phyloP scores from a whole-genome alignment of 2,888 invertebrate species.

The Mystacides longicornis region DNA sequence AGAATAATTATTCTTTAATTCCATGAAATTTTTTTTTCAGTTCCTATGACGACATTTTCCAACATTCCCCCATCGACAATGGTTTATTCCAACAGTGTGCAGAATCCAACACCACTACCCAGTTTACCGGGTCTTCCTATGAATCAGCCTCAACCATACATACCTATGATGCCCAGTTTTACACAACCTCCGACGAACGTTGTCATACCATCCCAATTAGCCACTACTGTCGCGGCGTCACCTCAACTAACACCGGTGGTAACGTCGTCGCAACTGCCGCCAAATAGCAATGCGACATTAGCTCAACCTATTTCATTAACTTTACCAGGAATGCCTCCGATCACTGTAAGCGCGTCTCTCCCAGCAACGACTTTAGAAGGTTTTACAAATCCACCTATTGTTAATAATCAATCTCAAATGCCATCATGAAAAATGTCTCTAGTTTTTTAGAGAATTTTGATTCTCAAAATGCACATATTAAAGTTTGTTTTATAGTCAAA shows the following conservation, averaged over 20 bases:
- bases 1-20: conserved; percentile 32
- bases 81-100: conserved; percentile 42
- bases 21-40: conserved; percentile 35
- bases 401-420: conserved; percentile 19
- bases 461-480: no score
- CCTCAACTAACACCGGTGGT: conserved; percentile 20
- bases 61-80: conserved; percentile 37
- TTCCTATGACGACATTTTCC: neutral
- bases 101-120: conserved; percentile 48
- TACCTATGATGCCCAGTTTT: conserved; percentile 46
- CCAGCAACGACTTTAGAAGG: conserved; percentile 55
- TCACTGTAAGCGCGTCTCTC: conserved; percentile 66
- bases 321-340: conserved; percentile 71
- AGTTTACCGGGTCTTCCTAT: conserved; percentile 47
- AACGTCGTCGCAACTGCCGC: conserved; percentile 31
- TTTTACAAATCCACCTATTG: conserved; percentile 30
- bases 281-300: conserved; percentile 45
- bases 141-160: conserved; percentile 49
- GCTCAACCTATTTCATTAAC: conserved; percentile 68
- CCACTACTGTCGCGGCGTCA: neutral
- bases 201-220: conserved; percentile 12
- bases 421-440: conserved; percentile 19
- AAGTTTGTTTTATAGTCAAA: no score
- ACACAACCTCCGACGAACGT: conserved; percentile 33
- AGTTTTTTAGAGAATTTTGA: no score